A percentile compares a stretch with the other conserved stretches of the same genome.
Conservation (phyloP, 2,888 invertebrate species). For the Pimpla rufipes region DNA sequence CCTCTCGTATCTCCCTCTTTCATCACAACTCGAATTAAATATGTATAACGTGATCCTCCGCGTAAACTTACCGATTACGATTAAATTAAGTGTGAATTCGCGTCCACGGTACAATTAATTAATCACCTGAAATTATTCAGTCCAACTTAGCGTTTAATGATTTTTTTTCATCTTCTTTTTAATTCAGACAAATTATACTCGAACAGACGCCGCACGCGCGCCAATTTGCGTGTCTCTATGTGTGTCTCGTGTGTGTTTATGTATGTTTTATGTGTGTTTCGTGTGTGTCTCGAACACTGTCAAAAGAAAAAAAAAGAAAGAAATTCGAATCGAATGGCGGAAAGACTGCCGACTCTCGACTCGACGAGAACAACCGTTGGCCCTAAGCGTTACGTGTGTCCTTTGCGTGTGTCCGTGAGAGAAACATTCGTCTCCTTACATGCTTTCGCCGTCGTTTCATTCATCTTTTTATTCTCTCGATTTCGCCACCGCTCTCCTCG, state of each 20-base stretch:
- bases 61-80: conserved; percentile 15
- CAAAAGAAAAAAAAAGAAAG: conserved; percentile 10
- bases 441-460: conserved; percentile 8
- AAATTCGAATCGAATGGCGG: background rate
- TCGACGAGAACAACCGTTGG: conserved; percentile 12
- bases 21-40: conserved; percentile 23
- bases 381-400: conserved; percentile 13
- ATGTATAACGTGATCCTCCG: background rate
- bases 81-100: conserved; percentile 45
- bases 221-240: too few relatives aligned
- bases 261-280: background rate
- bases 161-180: background rate
- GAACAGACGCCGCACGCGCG: background rate
- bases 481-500: background rate
- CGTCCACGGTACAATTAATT: conserved; percentile 19
- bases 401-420: conserved; percentile 9
- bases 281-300: conserved; percentile 28
- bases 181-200: conserved; percentile 17
- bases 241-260: background rate
- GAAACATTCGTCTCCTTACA: background rate
- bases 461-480: conserved; percentile 8
- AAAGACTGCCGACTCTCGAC: background rate
- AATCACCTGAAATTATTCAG: conserved; percentile 44
- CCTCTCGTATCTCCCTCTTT: conserved; percentile 10
- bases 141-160: conserved; percentile 41